phyloP scores from a whole-genome alignment of 64 coral and sea anemone species.

The Catalaphyllia jardinei region DNA sequence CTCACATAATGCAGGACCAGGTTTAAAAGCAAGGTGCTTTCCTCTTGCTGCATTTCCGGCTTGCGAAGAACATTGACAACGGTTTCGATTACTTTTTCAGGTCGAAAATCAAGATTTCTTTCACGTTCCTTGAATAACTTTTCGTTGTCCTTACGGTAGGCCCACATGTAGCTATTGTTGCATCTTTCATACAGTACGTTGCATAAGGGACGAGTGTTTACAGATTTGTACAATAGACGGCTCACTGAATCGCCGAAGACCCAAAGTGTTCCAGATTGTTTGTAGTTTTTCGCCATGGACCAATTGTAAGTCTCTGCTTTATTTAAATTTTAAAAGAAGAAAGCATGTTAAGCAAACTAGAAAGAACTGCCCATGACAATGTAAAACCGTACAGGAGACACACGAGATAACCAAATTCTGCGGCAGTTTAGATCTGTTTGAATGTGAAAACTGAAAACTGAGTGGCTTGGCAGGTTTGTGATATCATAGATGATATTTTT shows the following conservation, averaged over 20 bases:
- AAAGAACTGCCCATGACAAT: too few species aligned
- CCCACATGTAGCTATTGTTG: slow-evolving; percentile 43
- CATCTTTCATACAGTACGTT: slow-evolving; percentile 19
- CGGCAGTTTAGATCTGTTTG: too few species aligned
- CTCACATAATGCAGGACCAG: slow-evolving; percentile 53
- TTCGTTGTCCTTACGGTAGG: slow-evolving; percentile 1
- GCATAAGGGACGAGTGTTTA: slow-evolving; percentile 17
- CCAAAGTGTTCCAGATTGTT: slow-evolving; percentile 26
- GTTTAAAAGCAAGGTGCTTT: slow-evolving; percentile 61
- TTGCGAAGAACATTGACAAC: slow-evolving; percentile 18
- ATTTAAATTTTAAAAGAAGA: too few species aligned
- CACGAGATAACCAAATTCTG: too few species aligned
- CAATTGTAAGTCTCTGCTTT: not conserved
- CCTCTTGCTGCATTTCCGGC: slow-evolving; percentile 14
- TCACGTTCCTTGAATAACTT: not conserved
- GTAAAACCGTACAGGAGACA: too few species aligned
- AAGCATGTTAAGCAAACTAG: too few species aligned
- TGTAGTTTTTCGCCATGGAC: not conserved
- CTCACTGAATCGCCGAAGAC: slow-evolving; percentile 58
- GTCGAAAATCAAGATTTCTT: slow-evolving; percentile 57
- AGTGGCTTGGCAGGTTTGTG: too few species aligned
- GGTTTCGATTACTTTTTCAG: slow-evolving; percentile 29
- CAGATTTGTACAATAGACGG: not conserved
- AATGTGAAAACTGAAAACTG: too few species aligned
- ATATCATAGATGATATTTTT: too few species aligned